Evolutionary conservation across 2,797 vertebrate species (phyloP), one percentile per base, ranked within the genome.

Genomic region (Varecia variegata): DNA sequence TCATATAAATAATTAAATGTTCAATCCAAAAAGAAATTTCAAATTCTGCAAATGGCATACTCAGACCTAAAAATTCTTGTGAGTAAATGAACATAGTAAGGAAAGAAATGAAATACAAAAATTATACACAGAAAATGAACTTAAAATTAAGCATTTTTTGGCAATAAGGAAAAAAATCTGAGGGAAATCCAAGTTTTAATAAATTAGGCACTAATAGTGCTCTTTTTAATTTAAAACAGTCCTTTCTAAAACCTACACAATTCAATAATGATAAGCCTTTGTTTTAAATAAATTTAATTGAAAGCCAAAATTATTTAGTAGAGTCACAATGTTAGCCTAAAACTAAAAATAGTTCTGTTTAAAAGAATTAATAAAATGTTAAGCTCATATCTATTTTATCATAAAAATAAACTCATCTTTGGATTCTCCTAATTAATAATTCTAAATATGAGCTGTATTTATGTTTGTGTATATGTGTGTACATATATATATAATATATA

Each of bases 111-210:
- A 81, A 92, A 95, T 25, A 67, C 67, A 90, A 87, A 95, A 77
- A 88, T 38, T 21, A 62, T 20, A 70, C 17, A 40, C 6, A 50
- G 18, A 86, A 91, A 88, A 71, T 90, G 32, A 96, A 89, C 91
- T 97, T 95, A 94, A 97, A 98, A 95, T 60, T 95, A 96, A 77
- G 62, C n/a, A 89, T 80, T 86, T 60, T 50, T 58, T 79, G 95
- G 97, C 80, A 95, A 50, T 60, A 73, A 74, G 43, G 94, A 92
- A 83, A 96, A 96, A 97, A 90, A 17, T 35, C 50, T 81, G 17
- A 45, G 15, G 23, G 30, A 88, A 93, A 96, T 76, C 14, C 50
- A 97, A 93, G 6, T 97, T 93, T 95, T 94, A 95, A 96, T 43
- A 70, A 92, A 54, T 71, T 62, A 79, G 40, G 40, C 30, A 81